Base-by-base conservation (phyloP, 2,888 invertebrate genomes). In the Caenorhabditis panamensis region DNA sequence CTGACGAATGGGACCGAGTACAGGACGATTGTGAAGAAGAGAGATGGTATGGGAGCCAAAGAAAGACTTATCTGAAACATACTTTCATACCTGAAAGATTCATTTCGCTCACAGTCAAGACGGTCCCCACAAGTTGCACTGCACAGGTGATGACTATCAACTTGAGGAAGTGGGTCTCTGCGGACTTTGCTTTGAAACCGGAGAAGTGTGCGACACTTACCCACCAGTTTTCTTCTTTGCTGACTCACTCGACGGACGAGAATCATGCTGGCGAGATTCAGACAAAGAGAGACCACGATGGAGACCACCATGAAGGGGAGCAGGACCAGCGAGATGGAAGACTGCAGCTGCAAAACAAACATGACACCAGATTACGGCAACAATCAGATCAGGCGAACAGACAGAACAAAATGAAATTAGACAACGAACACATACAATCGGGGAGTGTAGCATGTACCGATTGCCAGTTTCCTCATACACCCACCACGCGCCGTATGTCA, bases 111-210 rank as follows among this genome's bases (percentile, higher is more conserved):
- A 68, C 68, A 5, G 59, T 59, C 6, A 68, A 13, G 22, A 68
- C 20, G 20, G 68, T 68, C 36, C 68, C 68, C 36, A 59, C 24
- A n/a, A 68, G 59, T 37, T 68, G 69, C 1, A 69, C 53, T 37
- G 26, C 69, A 59, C 61, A 61, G 28, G 59, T 69, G 28, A 69
- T 61, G 18, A 58, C 59, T 26, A 68, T 68, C 49, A 71, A 20
- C 41, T 61, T 61, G 28, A 72, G 54, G 16, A 72, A 63, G 47
- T 72, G 47, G 53, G 63, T 63, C 54, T 63, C 63, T 63, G 54
- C 8, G 26, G 11, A 6, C 5, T 2, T 4, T 3, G n/a, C 4
- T 18, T 47, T 20, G 54, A 56, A 56, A 56, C 26, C 54, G 26
- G 54, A 56, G 54, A 56, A 56, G 54, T 18, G 28, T 56, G 54